Base-by-base conservation (phyloP, 2,797 vertebrate genomes). In the Eleutherodactylus coqui region DNA sequence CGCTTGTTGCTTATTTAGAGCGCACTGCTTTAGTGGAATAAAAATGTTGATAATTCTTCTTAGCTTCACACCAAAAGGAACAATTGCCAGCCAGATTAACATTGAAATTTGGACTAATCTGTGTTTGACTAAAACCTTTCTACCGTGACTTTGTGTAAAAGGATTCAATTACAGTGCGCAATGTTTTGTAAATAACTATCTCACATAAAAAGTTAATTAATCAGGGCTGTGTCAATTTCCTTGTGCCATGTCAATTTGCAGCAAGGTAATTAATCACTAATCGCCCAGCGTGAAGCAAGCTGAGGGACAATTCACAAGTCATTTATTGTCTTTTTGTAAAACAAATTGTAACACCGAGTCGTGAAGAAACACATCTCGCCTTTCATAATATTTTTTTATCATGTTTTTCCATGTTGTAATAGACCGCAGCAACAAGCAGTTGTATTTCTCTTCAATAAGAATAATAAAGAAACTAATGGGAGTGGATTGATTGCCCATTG, bases 181-280 rank as follows among this genome's bases (percentile, higher is more conserved):
- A 88, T 92, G 91, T 93, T 93, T 94, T 94, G 93, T 93, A 92
- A 94, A 92, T 93, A 94, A 93, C 93, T 93, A 91, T 93, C 92
- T 90, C 92, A 90, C 93, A 93, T 93, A 93, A 93, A 94, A 94
- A 95, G 93, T 95, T 95, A 95, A 95, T 96, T 96, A 96, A 96
- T 96, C 94, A 95, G 93, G 90, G 91, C 92, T 93, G 91, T 95
- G 95, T 95, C 94, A 92, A 94, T 95, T 95, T 96, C 93, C 92
- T 93, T 88, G 88, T 94, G 93, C 94, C 93, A 89, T 94, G 94
- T 94, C 95, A 94, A 94, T 95, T 96, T 95, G 93, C 92, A 92
- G 93, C 91, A 88, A 93, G 93, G 95, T 95, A 96, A 96, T 96
- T 95, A 95, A 96, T 96, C 95, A 96, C 93, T 95, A 94, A 96